phyloP scores from a whole-genome alignment of 2,113 vertebrate species.

The Argyrosomus japonicus region DNA sequence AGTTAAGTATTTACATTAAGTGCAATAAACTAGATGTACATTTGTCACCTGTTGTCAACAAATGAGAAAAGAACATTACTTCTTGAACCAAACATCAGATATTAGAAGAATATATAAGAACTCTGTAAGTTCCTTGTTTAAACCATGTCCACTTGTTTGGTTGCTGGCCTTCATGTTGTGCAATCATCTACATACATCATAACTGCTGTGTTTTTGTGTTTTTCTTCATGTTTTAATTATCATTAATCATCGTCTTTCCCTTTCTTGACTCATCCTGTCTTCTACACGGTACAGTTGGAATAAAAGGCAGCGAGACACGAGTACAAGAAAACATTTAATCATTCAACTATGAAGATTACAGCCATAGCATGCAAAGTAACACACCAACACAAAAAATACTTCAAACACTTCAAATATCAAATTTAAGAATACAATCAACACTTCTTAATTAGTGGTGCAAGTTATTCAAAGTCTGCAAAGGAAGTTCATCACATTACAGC shows the following conservation, averaged over 20 bases:
- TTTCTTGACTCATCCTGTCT: not conserved
- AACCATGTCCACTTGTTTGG: no score
- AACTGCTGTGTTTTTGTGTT: no score
- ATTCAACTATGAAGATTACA: conserved; percentile 48
- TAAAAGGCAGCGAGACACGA: not conserved
- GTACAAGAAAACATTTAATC: conserved; percentile 55
- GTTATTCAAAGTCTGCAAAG: conserved; percentile 1
- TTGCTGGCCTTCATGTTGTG: no score
- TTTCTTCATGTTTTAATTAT: not conserved
- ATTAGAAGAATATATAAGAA: no score
- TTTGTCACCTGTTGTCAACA: no score
- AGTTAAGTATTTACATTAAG: no score
- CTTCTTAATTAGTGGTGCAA: conserved; percentile 26
- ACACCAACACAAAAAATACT: conserved; percentile 43
- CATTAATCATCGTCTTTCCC: no score
- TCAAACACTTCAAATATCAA: conserved; percentile 59
- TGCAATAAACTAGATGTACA: no score
- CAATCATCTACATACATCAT: no score
- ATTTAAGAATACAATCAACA: conserved; percentile 57
- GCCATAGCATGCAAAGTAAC: conserved; percentile 59
- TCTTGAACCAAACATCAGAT: no score
- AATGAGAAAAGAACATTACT: no score
- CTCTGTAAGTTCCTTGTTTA: no score
- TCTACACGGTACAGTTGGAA: not conserved
- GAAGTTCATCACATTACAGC: not conserved